phyloP scores from a whole-genome alignment of 2,797 vertebrate species.

The Silurus lanzhouensis region DNA sequence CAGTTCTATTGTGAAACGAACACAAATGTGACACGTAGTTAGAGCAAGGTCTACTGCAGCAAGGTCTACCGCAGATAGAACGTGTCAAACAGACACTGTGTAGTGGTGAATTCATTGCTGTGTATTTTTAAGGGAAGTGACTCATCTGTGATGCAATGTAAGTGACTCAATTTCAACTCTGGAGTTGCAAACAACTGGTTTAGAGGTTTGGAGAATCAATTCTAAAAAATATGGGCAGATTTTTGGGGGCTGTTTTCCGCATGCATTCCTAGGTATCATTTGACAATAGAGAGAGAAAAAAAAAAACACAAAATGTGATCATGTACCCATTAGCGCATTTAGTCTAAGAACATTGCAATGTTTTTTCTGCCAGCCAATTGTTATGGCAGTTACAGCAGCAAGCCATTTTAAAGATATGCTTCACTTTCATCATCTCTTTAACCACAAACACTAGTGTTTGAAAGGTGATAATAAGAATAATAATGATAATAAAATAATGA shows the following conservation, averaged over 20 bases:
- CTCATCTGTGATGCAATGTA: slow-evolving; percentile 45
- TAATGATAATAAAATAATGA: background rate
- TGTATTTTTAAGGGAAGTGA: slow-evolving; percentile 39
- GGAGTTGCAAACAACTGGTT: slow-evolving; percentile 9
- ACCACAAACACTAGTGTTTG: too few relatives aligned
- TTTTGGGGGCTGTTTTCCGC: background rate
- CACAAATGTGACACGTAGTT: slow-evolving; percentile 27
- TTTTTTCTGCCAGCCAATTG: slow-evolving; percentile 16
- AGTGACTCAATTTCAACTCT: slow-evolving; percentile 24
- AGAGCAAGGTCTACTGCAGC: background rate
- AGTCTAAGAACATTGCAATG: slow-evolving; percentile 31
- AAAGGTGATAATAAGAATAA: slow-evolving; percentile 7
- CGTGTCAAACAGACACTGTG: slow-evolving; percentile 10
- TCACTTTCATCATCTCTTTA: too few relatives aligned
- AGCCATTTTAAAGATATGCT: background rate
- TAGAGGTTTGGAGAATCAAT: background rate
- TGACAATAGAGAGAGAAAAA: background rate
- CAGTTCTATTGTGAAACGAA: background rate
- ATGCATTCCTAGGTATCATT: background rate
- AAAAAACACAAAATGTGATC: background rate
- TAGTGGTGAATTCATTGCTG: slow-evolving; percentile 19
- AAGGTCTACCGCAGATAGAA: slow-evolving; percentile 16
- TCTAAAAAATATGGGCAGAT: slow-evolving; percentile 22
- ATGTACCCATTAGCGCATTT: background rate
- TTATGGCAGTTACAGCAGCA: slow-evolving; percentile 35